These are phyloP conservation scores for Parascotia fuliginaria DNA, from an alignment of 2,888 invertebrate genomes.

Conservation along the genomic window DNA sequence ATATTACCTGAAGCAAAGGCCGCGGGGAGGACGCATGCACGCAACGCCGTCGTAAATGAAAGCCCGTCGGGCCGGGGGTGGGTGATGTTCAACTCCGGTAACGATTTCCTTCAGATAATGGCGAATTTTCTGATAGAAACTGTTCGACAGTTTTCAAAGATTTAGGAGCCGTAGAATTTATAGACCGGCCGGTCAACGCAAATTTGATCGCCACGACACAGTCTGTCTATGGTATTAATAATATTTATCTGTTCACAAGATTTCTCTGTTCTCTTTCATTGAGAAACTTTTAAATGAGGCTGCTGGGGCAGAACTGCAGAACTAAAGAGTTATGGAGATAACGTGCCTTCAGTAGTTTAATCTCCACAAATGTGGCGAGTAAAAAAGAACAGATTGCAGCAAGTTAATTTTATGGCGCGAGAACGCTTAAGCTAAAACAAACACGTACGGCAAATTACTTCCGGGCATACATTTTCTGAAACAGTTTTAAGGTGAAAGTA, in stretches of 20 bases:
- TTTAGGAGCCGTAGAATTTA: conserved; percentile 78
- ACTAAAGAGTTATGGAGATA: conserved; percentile 65
- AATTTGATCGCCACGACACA: conserved; percentile 72
- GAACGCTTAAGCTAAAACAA: conserved; percentile 68
- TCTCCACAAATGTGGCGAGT: conserved; percentile 56
- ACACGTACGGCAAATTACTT: conserved; percentile 72
- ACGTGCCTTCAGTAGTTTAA: conserved; percentile 56
- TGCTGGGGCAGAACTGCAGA: conserved; percentile 47
- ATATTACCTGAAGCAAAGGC: conserved; percentile 83
- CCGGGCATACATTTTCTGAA: conserved; percentile 63
- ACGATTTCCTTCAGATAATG: conserved; percentile 85
- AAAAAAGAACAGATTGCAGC: conserved; percentile 62
- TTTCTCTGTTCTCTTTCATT: conserved; percentile 54
- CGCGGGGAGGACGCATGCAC: conserved; percentile 79
- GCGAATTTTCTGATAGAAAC: conserved; percentile 84
- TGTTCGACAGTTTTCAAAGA: conserved; percentile 76
- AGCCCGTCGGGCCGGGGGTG: conserved; percentile 74
- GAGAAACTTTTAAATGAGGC: conserved; percentile 54
- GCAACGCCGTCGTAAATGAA: conserved; percentile 81
- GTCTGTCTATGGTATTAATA: conserved; percentile 68
- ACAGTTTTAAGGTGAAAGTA: conserved; percentile 66
- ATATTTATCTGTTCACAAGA: conserved; percentile 54
- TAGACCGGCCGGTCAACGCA: conserved; percentile 68
- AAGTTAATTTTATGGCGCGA: conserved; percentile 68
- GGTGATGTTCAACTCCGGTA: conserved; percentile 79